Base-by-base conservation (phyloP, 2,113 vertebrate genomes). In the Psophia crepitans region DNA sequence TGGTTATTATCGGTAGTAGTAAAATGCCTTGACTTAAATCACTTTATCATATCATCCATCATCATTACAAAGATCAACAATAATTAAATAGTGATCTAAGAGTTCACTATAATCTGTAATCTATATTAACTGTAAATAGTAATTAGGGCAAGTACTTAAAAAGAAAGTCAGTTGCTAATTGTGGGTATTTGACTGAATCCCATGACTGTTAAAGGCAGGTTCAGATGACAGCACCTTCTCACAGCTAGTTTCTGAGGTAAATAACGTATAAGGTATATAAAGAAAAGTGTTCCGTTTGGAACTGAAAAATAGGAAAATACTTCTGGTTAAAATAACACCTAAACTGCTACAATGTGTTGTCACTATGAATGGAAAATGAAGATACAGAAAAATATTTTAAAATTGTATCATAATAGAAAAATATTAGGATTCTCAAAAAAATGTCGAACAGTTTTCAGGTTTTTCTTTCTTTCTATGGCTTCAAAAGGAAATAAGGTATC, bases 271-370 rank as follows among this genome's bases (percentile, higher is more conserved):
- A 84, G 48, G 51, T 71, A 63, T 48, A 10, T 9, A 58, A 63
- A 90, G 16, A 15, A 71, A 58, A 88, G 14, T 46, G 15, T 22
- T 91, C 39, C 26, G 14, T 76, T 92, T 69, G 53, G 66, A 82
- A 51, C 4, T n/a, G 39, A 91, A 78, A 28, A 46, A 6, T 6
- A 69, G 41, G 33, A 96, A 89, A 37, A 39, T 26, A 66, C 24
- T 32, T 78, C 51, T 35, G 35, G 32, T 26, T 87, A 93, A 83
- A 93, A 93, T 32, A 78, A 46, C 73, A 86, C 21, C 60, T 92
- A 61, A 73, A 70, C 24, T 80, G 65, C 41, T 89, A 94, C 95
- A 22, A 91, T 85, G 20, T 87, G 80, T 65, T 92, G 37, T 69
- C 26, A 28, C 5, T 69, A 22, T 14, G 18, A 19, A 71, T 22